Conservation (phyloP, 2,888 invertebrate genomes). For the Achlya flavicornis region DNA sequence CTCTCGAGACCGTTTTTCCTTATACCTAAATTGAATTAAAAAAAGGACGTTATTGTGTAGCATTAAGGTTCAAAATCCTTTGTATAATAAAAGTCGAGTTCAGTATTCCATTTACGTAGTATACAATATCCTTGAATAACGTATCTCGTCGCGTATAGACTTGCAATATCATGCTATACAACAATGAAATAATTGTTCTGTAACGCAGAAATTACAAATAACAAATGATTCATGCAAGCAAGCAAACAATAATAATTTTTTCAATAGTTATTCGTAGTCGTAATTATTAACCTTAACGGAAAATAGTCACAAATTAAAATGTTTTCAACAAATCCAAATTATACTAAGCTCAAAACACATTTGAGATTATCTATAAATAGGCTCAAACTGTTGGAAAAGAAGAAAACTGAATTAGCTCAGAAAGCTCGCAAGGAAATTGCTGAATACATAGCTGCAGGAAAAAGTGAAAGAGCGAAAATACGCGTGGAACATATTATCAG, state of each 20-base stretch:
- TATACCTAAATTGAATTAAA: too few relatives aligned
- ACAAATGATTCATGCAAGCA: too few relatives aligned
- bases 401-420: conserved; percentile 97
- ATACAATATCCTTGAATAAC: too few relatives aligned
- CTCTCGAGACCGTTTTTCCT: too few relatives aligned
- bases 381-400: conserved; percentile 97
- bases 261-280: conserved; percentile 11
- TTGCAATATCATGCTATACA: too few relatives aligned
- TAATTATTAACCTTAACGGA: conserved; percentile 18
- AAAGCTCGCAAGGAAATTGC: conserved; percentile 99
- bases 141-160: too few relatives aligned
- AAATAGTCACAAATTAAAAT: conserved; percentile 74
- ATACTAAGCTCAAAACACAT: conserved; percentile 98
- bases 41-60: too few relatives aligned
- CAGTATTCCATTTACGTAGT: too few relatives aligned
- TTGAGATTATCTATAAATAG: conserved; percentile 96
- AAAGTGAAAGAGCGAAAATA: conserved; percentile 95
- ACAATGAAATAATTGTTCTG: too few relatives aligned
- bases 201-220: too few relatives aligned
- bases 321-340: conserved; percentile 97
- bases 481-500: conserved; percentile 98
- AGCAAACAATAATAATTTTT: conserved; percentile 8
- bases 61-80: too few relatives aligned
- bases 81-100: too few relatives aligned
- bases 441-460: conserved; percentile 94